Evolutionary conservation across 2,797 vertebrate genomes (phyloP).

Genomic region (Tamandua tetradactyla): DNA sequence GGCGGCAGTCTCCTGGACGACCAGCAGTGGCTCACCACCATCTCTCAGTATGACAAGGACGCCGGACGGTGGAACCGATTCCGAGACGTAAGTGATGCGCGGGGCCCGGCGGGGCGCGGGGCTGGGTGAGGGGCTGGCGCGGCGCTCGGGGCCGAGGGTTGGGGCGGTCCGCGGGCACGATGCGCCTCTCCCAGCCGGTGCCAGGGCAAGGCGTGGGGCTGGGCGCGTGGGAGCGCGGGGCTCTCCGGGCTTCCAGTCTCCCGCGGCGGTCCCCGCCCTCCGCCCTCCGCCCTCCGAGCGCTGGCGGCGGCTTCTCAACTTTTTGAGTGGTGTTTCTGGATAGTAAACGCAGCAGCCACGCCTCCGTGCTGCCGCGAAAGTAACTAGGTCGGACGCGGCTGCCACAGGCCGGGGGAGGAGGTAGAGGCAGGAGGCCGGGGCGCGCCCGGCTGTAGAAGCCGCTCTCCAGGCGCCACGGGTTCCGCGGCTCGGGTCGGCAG

Average conservation of each 20-base stretch:
- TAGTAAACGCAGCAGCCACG: background rate
- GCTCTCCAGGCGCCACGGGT: background rate
- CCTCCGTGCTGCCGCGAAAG: conserved; percentile 28
- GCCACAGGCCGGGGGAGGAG: conserved; percentile 67
- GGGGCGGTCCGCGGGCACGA: background rate
- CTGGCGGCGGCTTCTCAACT: conserved; percentile 24
- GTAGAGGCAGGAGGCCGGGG: conserved; percentile 34
- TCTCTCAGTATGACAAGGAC: conserved; percentile 89
- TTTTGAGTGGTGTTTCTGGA: conserved; percentile 32
- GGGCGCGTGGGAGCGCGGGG: no score
- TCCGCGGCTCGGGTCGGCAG: background rate
- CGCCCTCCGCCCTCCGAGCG: background rate
- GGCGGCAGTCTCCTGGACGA: conserved; percentile 97
- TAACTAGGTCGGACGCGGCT: conserved; percentile 42
- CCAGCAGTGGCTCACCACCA: conserved; percentile 92
- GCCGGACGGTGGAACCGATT: conserved; percentile 96
- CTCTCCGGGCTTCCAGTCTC: no score
- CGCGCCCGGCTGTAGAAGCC: conserved; percentile 29
- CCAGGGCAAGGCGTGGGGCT: background rate
- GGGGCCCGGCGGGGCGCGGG: no score
- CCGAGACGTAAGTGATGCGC: conserved; percentile 93
- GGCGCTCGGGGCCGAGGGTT: no score
- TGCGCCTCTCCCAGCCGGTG: background rate
- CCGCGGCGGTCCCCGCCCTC: background rate
- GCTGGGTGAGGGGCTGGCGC: no score